Conservation (phyloP, 37 sponge, comb jelly and placozoan genomes). For the Chondrosia reniformis region DNA sequence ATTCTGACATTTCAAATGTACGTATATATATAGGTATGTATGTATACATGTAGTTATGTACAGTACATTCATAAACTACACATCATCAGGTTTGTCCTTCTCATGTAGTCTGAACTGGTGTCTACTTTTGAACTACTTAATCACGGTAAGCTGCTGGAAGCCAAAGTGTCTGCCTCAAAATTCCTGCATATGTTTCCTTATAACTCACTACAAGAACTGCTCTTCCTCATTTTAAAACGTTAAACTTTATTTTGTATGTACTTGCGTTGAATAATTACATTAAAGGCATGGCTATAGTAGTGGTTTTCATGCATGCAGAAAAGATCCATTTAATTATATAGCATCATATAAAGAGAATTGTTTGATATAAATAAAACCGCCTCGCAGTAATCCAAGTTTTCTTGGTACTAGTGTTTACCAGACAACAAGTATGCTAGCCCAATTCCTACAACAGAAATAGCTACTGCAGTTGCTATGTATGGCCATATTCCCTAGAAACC, state of each 20-base stretch:
- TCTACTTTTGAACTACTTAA: constrained; percentile 3
- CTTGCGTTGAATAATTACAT: too few relatives aligned
- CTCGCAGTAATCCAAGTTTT: too few relatives aligned
- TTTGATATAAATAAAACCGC: too few relatives aligned
- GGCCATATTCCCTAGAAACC: not conserved
- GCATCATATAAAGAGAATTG: too few relatives aligned
- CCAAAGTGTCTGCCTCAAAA: constrained; percentile 7
- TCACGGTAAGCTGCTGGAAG: not conserved
- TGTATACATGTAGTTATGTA: not conserved
- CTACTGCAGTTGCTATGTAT: not conserved
- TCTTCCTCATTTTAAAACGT: too few relatives aligned
- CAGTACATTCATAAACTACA: not conserved
- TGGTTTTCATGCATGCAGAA: too few relatives aligned
- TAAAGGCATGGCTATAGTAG: too few relatives aligned
- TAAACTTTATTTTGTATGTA: too few relatives aligned
- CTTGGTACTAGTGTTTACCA: not conserved
- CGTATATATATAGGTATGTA: not conserved
- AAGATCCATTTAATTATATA: too few relatives aligned
- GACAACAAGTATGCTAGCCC: constrained; percentile 2
- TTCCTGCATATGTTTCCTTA: not conserved
- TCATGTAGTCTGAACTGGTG: not conserved
- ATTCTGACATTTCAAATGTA: too few relatives aligned
- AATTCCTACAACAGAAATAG: not conserved
- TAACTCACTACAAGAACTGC: not conserved
- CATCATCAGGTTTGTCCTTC: not conserved